Base-by-base conservation (phyloP, 2,113 vertebrate genomes). In the Neogale vison region DNA sequence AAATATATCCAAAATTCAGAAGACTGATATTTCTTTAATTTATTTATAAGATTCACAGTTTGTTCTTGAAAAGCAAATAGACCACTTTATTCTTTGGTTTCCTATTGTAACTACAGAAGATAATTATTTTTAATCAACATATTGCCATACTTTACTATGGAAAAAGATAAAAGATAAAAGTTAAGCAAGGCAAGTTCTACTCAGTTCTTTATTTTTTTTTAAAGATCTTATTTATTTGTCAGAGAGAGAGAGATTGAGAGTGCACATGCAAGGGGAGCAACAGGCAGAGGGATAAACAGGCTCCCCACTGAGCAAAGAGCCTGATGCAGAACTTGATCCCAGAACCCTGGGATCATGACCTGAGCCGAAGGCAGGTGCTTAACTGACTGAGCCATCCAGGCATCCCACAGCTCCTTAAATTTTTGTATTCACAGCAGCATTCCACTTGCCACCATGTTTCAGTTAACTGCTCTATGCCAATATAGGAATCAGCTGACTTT, bases 101-200 rank as follows among this genome's bases (percentile, higher is more conserved):
- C 61, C 3, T 61, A 36, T 45, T 89, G 59, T 47, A 85, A 81
- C 21, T 89, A 57, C 57, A 94, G 84, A 81, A 15, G 42, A 59
- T 45, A 88, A 74, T 84, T 85, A 88, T 85, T 81, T 94, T 95
- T 96, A 85, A 92, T 95, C 34, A 84, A 80, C 34, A 88, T 11
- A 85, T 74, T 91, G 96, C 42, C 63, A 69, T 95, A 92, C 92
- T 61, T 95, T 50, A 67, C 39, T 88, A 10, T 74, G 81, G 47
- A 57, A 95, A 95, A 95, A 88, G 21, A 92, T 18, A n/a, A n/a
- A n/a, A n/a, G n/a, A 67, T 61, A 34, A 92, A 85, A 45, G 57
- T 85, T 74, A 80, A 92, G 71, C 67, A 42, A 82, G 31, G 9
- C 8, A 55, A 26, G 3, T 52, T 95, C 50, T 69, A 76, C 50